Evolutionary conservation across 1,140 invertebrate species (phyloP).

Genomic region (Ceratosolen solmsi): DNA sequence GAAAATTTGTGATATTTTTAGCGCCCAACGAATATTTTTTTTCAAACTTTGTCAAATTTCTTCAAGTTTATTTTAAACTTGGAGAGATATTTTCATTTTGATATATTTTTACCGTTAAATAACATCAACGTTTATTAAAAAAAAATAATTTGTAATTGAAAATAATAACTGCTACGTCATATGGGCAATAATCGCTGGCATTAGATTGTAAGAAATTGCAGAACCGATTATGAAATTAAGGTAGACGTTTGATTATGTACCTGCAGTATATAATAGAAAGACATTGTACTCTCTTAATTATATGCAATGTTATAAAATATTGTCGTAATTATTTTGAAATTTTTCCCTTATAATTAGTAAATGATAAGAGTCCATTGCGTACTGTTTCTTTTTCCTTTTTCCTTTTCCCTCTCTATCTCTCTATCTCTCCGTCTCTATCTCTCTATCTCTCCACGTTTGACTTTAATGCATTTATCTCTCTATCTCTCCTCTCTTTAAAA

Average conservation of each 20-base stretch:
- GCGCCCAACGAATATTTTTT: too few relatives aligned
- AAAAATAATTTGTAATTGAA: neutral
- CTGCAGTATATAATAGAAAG: neutral
- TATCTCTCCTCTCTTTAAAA: too few relatives aligned
- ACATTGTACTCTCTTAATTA: conserved; percentile 5
- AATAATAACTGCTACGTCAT: neutral
- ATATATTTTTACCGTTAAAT: neutral
- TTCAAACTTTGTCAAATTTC: too few relatives aligned
- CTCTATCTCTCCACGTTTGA: too few relatives aligned
- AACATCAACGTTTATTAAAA: neutral
- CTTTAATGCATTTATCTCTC: neutral
- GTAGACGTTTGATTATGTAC: neutral
- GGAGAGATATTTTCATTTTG: neutral
- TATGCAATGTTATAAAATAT: neutral
- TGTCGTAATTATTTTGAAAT: neutral
- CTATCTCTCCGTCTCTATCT: too few relatives aligned
- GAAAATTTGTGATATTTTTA: too few relatives aligned
- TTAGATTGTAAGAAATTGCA: neutral
- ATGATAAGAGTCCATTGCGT: too few relatives aligned
- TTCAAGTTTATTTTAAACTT: too few relatives aligned
- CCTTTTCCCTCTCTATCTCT: too few relatives aligned
- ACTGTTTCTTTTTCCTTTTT: too few relatives aligned
- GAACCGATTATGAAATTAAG: neutral
- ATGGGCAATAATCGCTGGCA: neutral
- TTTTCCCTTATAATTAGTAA: neutral